Conservation (phyloP, 2,888 invertebrate genomes). For the Celastrina argiolus region DNA sequence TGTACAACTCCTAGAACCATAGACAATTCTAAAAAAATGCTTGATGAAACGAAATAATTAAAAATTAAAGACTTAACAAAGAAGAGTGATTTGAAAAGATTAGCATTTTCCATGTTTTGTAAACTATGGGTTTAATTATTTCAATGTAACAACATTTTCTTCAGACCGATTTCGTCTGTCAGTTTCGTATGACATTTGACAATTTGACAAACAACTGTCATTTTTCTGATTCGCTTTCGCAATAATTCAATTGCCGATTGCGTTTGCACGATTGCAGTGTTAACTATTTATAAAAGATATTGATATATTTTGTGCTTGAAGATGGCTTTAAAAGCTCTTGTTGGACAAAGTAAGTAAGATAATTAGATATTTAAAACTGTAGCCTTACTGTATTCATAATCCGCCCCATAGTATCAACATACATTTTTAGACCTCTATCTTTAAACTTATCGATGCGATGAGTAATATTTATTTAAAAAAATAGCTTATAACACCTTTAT, state of each 20-base stretch:
- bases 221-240: slow-evolving; percentile 13
- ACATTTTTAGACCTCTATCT: background rate
- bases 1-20: background rate
- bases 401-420: background rate
- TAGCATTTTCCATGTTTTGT: too few species aligned
- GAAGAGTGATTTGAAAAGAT: background rate
- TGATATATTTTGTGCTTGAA: slow-evolving; percentile 48
- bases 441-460: slow-evolving; percentile 47
- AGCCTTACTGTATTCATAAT: background rate
- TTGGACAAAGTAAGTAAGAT: slow-evolving; percentile 89
- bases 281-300: background rate
- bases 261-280: background rate
- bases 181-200: background rate
- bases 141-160: too few species aligned
- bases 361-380: slow-evolving; percentile 32
- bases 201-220: slow-evolving; percentile 23
- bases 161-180: background rate
- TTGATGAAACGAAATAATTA: too few species aligned
- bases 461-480: slow-evolving; percentile 43
- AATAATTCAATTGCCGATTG: background rate
- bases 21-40: background rate
- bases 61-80: too few species aligned
- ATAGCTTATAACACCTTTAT: slow-evolving; percentile 9
- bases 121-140: too few species aligned
- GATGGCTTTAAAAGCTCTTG: slow-evolving; percentile 92